phyloP scores from a whole-genome alignment of 2,113 vertebrate genomes.

The Varanus komodoensis region DNA sequence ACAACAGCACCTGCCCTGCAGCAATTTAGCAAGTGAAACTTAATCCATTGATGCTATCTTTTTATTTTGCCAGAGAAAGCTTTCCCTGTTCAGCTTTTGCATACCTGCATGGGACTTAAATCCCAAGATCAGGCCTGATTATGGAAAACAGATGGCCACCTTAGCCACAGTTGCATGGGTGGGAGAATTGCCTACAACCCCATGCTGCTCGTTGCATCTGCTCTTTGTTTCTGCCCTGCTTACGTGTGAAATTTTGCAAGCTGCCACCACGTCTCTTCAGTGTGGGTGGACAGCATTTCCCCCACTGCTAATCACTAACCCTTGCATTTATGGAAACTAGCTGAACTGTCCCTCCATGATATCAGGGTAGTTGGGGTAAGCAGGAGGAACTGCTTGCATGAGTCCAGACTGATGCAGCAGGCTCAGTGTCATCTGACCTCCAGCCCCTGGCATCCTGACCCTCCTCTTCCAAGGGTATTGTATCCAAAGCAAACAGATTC shows the following conservation, averaged over 20 bases:
- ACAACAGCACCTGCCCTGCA: neutral
- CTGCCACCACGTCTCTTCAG: neutral
- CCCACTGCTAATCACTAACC: neutral
- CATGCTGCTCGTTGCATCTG: neutral
- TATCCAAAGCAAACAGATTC: neutral
- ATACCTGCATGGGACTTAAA: neutral
- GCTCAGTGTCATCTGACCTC: too few relatives aligned
- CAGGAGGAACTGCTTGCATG: neutral
- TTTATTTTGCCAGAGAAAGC: neutral
- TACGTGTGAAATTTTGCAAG: neutral
- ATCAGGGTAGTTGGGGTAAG: neutral
- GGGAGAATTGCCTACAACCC: neutral
- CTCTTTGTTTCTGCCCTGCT: neutral
- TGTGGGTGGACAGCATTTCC: neutral
- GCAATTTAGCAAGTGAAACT: neutral
- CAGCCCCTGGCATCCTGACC: neutral
- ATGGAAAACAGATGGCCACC: neutral
- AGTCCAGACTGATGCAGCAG: neutral
- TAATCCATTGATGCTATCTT: neutral
- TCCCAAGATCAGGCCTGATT: neutral
- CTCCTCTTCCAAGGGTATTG: neutral
- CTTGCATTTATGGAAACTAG: neutral
- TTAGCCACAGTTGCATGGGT: neutral
- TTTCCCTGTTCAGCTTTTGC: neutral
- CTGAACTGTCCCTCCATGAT: neutral